These are phyloP conservation scores for Parnassius mnemosyne DNA, from an alignment of 2,888 invertebrate species.

Conservation along the genomic window DNA sequence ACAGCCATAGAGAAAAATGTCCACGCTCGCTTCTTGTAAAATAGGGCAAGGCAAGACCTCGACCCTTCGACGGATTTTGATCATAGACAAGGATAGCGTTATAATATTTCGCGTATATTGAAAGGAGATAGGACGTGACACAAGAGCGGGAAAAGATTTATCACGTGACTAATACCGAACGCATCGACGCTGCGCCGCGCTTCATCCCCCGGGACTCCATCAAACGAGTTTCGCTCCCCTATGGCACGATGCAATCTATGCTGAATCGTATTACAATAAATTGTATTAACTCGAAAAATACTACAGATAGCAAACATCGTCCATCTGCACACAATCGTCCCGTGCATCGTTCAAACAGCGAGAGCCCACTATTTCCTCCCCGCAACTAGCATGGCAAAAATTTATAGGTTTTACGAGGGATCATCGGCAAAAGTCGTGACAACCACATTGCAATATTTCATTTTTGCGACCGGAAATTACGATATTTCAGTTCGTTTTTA, in stretches of 20 bases:
- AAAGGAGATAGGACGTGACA: conserved; percentile 58
- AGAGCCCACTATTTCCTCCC: conserved; percentile 65
- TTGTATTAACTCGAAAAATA: conserved; percentile 81
- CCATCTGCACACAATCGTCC: conserved; percentile 77
- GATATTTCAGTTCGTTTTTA: conserved; percentile 60
- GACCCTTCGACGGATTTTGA: conserved; percentile 58
- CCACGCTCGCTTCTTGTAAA: conserved; percentile 55
- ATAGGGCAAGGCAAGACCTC: conserved; percentile 58
- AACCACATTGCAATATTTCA: conserved; percentile 74
- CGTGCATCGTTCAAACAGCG: conserved; percentile 49
- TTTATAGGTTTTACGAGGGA: conserved; percentile 78
- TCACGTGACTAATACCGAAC: conserved; percentile 77
- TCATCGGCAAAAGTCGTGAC: conserved; percentile 67
- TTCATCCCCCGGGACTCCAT: conserved; percentile 73
- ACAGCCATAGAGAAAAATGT: conserved; percentile 31
- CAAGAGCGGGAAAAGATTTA: conserved; percentile 70
- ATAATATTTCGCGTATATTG: conserved; percentile 51
- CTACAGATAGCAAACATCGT: conserved; percentile 78
- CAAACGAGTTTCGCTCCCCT: conserved; percentile 79
- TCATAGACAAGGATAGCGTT: conserved; percentile 59
- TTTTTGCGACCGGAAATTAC: conserved; percentile 70
- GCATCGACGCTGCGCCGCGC: conserved; percentile 58
- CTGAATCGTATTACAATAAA: conserved; percentile 81
- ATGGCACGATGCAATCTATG: conserved; percentile 78
- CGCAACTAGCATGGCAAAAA: conserved; percentile 55